Evolutionary conservation across 2,113 vertebrate genomes (phyloP).

Genomic region (Tychaedon coryphoeus): DNA sequence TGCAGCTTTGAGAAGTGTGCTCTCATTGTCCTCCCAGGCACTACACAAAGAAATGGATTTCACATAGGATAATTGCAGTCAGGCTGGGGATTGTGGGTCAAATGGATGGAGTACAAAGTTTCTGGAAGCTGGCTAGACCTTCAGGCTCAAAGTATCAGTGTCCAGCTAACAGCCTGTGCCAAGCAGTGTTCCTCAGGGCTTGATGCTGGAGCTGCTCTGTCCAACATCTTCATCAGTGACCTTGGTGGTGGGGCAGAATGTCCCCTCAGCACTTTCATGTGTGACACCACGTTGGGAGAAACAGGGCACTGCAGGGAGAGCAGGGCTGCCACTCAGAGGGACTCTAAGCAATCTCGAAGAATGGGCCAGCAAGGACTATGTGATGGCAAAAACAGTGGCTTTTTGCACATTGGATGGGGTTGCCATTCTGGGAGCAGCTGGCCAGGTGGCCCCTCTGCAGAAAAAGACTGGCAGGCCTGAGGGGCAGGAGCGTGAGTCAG

Average conservation of each 20-base stretch:
- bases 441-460: background rate
- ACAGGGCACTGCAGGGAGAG: background rate
- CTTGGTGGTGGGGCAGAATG: background rate
- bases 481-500: background rate
- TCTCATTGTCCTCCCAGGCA: background rate
- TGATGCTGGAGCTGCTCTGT: background rate
- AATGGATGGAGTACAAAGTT: background rate
- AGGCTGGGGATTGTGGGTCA: background rate
- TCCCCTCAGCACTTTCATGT: fast-evolving
- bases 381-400: fast-evolving
- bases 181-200: background rate
- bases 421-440: background rate
- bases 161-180: background rate
- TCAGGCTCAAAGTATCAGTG: background rate
- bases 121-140: background rate
- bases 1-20: background rate
- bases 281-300: background rate
- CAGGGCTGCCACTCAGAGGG: background rate
- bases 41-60: background rate
- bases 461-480: background rate
- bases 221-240: background rate
- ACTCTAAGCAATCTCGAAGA: background rate
- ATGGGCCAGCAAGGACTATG: too few species aligned
- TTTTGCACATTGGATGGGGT: background rate
- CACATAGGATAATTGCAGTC: fast-evolving